These are phyloP conservation scores for Campodea augens DNA, from an alignment of 1,140 invertebrate genomes.

Conservation along the genomic window DNA sequence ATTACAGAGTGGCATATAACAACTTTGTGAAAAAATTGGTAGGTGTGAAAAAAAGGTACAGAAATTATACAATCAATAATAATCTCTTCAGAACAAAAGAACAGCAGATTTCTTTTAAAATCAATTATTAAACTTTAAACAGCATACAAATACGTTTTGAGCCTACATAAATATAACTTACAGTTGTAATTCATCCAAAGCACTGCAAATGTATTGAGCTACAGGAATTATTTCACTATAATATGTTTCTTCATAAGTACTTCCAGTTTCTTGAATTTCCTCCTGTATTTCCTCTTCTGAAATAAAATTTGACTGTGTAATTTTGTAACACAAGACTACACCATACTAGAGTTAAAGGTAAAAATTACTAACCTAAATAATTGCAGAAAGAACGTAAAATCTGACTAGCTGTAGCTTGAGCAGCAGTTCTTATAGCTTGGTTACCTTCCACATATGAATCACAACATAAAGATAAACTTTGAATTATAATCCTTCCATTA, in stretches of 20 bases:
- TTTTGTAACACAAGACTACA: not conserved
- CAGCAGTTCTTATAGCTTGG: constrained; percentile 55
- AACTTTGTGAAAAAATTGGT: no score
- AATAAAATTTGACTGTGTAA: constrained; percentile 11
- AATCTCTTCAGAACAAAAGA: no score
- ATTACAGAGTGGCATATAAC: no score
- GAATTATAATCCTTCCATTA: constrained; percentile 59
- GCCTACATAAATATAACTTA: no score
- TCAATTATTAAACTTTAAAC: no score
- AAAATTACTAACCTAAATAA: constrained; percentile 38
- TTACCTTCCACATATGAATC: constrained; percentile 53
- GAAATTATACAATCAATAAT: no score
- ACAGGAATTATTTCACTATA: constrained; percentile 78
- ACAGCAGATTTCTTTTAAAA: no score
- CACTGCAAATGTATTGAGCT: constrained; percentile 70
- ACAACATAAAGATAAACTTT: constrained; percentile 48
- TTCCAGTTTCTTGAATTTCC: no score
- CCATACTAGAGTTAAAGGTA: not conserved
- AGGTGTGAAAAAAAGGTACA: no score
- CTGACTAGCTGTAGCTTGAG: constrained; percentile 61
- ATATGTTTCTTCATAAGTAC: constrained; percentile 42
- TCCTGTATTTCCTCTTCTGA: constrained; percentile 57
- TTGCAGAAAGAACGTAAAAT: constrained; percentile 59
- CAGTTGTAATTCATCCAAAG: constrained; percentile 59
- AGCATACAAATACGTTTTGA: no score